A percentile compares a stretch with the other conserved stretches of the same genome.
Evolutionary conservation across 2,113 vertebrate genomes (phyloP).

Genomic region (Catharus bicknelli): DNA sequence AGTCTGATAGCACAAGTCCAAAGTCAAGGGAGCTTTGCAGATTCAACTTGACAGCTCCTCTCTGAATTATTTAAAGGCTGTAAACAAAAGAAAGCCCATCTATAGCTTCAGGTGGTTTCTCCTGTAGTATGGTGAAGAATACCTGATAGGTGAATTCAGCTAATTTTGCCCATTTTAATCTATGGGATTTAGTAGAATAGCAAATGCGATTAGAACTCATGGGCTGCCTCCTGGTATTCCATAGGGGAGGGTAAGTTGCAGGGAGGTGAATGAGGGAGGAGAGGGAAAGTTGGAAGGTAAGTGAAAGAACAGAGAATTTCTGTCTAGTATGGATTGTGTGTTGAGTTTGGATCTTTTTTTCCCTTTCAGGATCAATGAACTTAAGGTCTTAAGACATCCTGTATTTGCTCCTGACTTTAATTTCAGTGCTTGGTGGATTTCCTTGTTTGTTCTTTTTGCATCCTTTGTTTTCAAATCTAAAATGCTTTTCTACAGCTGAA

Average conservation of each 20-base stretch:
- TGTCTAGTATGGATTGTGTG: not conserved
- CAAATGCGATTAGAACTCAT: not conserved
- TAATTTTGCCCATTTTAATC: not conserved
- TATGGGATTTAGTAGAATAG: not conserved
- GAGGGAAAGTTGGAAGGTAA: not conserved
- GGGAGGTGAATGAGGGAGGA: not conserved
- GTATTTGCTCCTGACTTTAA: not conserved
- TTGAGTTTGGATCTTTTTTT: not conserved
- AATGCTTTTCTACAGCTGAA: conserved; percentile 2
- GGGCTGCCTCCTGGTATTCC: not conserved
- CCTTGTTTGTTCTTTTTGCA: not conserved
- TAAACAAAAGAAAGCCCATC: conserved; percentile 12
- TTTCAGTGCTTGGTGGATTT: not conserved
- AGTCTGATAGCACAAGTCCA: not conserved
- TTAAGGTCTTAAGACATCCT: not conserved
- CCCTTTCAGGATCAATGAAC: not conserved
- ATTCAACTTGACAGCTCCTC: conserved; percentile 36
- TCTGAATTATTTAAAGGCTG: conserved; percentile 56
- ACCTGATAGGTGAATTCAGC: not conserved
- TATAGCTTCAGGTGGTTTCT: conserved; percentile 27
- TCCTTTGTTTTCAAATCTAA: conserved; percentile 16
- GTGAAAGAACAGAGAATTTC: not conserved
- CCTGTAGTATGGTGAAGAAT: not conserved
- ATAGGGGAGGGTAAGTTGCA: not conserved
- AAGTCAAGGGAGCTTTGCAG: conserved; percentile 48